phyloP scores from a whole-genome alignment of 2,888 invertebrate species.

The Ecliptopera silaceata region DNA sequence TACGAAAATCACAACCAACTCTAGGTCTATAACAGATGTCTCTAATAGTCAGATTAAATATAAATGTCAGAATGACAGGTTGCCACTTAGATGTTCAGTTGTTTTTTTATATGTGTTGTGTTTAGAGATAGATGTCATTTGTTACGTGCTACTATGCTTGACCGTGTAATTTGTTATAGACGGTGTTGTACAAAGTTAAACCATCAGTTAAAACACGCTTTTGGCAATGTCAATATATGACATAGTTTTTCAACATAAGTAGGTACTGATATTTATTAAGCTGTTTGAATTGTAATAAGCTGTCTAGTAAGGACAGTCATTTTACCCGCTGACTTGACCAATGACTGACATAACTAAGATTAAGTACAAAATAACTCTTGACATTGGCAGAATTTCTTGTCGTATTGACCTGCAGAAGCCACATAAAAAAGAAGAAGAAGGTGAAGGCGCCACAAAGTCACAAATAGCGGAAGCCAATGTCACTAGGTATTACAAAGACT shows the following conservation, averaged over 20 bases:
- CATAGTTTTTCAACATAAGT: not conserved
- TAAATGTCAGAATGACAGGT: conserved; percentile 17
- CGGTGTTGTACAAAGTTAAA: not conserved
- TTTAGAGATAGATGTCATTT: conserved; percentile 21
- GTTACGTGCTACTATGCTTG: not conserved
- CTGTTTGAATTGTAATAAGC: too few relatives aligned
- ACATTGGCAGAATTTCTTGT: too few relatives aligned
- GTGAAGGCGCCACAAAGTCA: not conserved
- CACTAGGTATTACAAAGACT: not conserved
- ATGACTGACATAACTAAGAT: too few relatives aligned
- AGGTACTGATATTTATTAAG: too few relatives aligned
- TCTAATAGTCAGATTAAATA: conserved; percentile 12
- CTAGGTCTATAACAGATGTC: conserved; percentile 11
- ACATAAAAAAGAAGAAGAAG: not conserved
- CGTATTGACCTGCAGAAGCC: too few relatives aligned
- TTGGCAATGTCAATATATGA: not conserved
- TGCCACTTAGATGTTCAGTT: conserved; percentile 13
- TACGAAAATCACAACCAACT: not conserved
- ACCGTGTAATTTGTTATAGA: conserved; percentile 3
- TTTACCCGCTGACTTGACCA: too few relatives aligned
- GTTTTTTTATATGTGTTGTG: conserved; percentile 14
- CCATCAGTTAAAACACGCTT: not conserved
- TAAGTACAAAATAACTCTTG: too few relatives aligned
- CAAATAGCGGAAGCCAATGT: not conserved
- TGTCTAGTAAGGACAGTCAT: too few relatives aligned